A percentile compares a stretch with the other conserved stretches of the same genome.
These are phyloP conservation scores for Brachyptera putata DNA, from an alignment of 2,888 invertebrate species.

Conservation along the genomic window DNA sequence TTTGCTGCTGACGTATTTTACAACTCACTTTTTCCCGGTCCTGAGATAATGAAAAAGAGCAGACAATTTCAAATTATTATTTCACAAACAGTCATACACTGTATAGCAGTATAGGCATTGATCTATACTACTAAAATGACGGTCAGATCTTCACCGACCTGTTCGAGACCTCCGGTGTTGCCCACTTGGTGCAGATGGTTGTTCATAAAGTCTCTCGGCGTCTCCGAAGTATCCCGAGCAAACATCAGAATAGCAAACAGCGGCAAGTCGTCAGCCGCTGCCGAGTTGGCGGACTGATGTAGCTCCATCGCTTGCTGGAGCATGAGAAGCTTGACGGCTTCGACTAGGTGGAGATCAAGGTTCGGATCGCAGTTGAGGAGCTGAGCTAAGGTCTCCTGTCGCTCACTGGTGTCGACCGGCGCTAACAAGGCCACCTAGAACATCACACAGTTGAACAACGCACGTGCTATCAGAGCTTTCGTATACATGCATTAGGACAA, in stretches of 20 bases:
- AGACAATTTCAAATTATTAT: conserved; percentile 10
- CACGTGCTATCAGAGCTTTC: too few relatives aligned
- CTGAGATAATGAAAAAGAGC: conserved; percentile 22
- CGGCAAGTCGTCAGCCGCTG: conserved; percentile 42
- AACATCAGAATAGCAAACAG: conserved; percentile 46
- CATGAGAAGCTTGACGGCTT: conserved; percentile 43
- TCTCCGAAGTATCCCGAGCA: conserved; percentile 43
- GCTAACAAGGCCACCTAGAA: conserved; percentile 26
- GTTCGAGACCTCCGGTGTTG: conserved; percentile 44
- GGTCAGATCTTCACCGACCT: conserved; percentile 42
- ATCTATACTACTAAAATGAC: too few relatives aligned
- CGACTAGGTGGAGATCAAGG: conserved; percentile 36
- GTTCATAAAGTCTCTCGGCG: conserved; percentile 41
- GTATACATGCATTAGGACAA: too few relatives aligned
- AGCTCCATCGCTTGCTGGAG: conserved; percentile 42
- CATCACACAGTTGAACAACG: too few relatives aligned
- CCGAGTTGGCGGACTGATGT: conserved; percentile 38
- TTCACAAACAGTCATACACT: conserved; percentile 8
- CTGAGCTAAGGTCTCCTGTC: conserved; percentile 27
- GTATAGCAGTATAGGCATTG: not conserved
- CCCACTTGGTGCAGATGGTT: conserved; percentile 46
- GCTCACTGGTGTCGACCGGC: conserved; percentile 23
- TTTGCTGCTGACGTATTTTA: not conserved
- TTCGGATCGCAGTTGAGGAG: conserved; percentile 35
- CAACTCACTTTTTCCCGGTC: conserved; percentile 33